These are phyloP conservation scores for Eueremaeus valkanovi DNA, from an alignment of 2,888 invertebrate species.

Conservation along the genomic window DNA sequence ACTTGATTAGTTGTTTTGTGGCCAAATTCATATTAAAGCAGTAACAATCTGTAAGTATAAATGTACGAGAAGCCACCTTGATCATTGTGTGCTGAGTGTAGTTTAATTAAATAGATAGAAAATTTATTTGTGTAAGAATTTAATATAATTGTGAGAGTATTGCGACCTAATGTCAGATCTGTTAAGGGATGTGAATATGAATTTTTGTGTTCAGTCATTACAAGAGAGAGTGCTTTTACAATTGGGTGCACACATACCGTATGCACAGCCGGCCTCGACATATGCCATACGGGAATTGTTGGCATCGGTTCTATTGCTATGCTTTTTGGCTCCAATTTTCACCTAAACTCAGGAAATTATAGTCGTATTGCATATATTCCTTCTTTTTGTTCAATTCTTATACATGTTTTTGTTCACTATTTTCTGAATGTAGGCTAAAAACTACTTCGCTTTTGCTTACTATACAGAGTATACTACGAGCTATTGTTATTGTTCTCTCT, in stretches of 20 bases:
- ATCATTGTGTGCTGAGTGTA: no score
- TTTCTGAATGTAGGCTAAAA: constrained; percentile 26
- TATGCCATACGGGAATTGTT: background rate
- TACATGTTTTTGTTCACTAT: constrained; percentile 6
- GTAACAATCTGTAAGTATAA: no score
- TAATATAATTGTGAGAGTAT: background rate
- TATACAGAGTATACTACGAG: background rate
- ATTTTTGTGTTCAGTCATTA: no score
- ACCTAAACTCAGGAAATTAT: constrained; percentile 30
- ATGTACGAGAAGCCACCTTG: no score
- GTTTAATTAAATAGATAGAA: no score
- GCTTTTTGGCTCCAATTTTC: constrained; percentile 18
- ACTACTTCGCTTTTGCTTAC: constrained; percentile 16
- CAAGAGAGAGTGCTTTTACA: no score
- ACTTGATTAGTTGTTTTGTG: no score
- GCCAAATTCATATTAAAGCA: no score
- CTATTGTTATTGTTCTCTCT: constrained; percentile 11
- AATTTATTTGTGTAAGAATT: no score
- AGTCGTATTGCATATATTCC: constrained; percentile 13
- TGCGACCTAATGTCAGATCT: background rate
- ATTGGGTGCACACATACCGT: no score
- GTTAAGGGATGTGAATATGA: no score
- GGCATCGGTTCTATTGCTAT: constrained; percentile 13
- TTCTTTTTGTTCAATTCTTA: background rate
- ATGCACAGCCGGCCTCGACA: no score